A percentile compares a stretch with the other conserved stretches of the same genome.
Conservation (phyloP, 92 coral and sea anemone genomes). For the Phenganax marumi region DNA sequence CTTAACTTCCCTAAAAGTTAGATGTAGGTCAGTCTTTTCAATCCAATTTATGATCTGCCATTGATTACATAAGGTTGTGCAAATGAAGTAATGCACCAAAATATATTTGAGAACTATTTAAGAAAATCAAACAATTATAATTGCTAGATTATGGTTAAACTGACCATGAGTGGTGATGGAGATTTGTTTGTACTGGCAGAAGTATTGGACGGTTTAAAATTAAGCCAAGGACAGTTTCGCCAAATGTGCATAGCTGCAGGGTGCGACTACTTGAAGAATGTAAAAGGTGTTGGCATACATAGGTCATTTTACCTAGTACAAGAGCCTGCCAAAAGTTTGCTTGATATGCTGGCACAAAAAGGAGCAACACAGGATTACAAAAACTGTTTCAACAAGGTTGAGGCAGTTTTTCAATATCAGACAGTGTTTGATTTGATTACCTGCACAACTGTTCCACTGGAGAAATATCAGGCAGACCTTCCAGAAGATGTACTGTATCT, state of each 20-base stretch:
- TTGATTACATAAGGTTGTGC: no score
- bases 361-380: slow-evolving; percentile 44
- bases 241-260: slow-evolving; percentile 63
- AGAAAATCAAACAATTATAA: no score
- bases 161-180: slow-evolving; percentile 51
- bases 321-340: slow-evolving; percentile 12
- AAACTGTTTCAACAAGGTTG: slow-evolving; percentile 25
- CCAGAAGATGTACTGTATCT: slow-evolving; percentile 33
- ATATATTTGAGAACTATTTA: no score
- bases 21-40: no score
- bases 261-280: slow-evolving; percentile 51
- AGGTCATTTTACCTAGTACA: slow-evolving; percentile 32
- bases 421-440: slow-evolving; percentile 42
- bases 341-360: neutral
- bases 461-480: slow-evolving; percentile 41
- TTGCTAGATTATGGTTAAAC: slow-evolving; percentile 49
- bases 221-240: slow-evolving; percentile 40
- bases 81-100: no score
- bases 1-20: no score
- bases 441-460: slow-evolving; percentile 28
- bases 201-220: slow-evolving; percentile 37
- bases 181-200: slow-evolving; percentile 46
- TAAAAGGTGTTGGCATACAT: slow-evolving; percentile 54
- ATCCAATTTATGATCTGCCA: no score
- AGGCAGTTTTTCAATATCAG: slow-evolving; percentile 48